Percentiles rank a stretch among this genome's conserved stretches.
phyloP scores from a whole-genome alignment of 1,140 invertebrate species.

The Hirudo medicinalis region DNA sequence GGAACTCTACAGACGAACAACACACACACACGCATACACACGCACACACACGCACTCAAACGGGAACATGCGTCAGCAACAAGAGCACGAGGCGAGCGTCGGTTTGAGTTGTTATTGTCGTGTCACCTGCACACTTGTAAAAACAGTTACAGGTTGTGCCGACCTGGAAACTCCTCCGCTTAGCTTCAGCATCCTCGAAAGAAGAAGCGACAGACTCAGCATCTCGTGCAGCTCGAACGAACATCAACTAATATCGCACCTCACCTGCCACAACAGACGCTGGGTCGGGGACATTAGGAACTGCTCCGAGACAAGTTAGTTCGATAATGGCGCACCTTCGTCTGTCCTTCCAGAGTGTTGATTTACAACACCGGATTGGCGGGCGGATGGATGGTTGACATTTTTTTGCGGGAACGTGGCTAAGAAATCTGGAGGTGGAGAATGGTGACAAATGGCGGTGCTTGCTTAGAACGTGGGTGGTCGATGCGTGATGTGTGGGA shows the following conservation, averaged over 20 bases:
- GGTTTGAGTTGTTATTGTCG: not conserved
- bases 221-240: not conserved
- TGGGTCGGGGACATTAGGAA: constrained; percentile 3
- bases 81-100: not conserved
- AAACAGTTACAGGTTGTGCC: not conserved
- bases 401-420: not conserved
- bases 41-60: not conserved
- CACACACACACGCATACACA: not conserved
- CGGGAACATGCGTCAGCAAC: not conserved
- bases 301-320: not conserved
- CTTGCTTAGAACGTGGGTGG: no score
- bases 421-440: no score
- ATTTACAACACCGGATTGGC: not conserved
- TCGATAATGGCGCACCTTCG: not conserved
- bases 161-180: not conserved
- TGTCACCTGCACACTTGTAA: no score
- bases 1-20: not conserved
- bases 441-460: no score
- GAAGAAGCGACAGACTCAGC: not conserved
- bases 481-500: no score
- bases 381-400: not conserved
- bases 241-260: constrained; percentile 2
- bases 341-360: no score
- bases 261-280: constrained; percentile 6
- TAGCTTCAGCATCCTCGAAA: not conserved